phyloP scores from a whole-genome alignment of 2,888 invertebrate species.

The Micropterix aruncella region DNA sequence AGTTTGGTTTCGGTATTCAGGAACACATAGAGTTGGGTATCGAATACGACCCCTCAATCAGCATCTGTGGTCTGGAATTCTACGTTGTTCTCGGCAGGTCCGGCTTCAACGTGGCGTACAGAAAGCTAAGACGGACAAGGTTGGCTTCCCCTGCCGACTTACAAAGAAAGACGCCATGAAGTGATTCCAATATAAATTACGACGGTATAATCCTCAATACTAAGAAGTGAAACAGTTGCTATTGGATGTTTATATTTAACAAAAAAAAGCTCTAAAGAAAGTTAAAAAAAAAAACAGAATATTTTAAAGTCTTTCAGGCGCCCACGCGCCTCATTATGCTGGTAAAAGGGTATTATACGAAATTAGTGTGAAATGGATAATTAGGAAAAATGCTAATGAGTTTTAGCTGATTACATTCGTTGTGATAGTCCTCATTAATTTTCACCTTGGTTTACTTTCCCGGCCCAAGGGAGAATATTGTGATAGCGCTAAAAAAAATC shows the following conservation, averaged over 20 bases:
- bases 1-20: constrained; percentile 99
- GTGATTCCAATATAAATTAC: constrained; percentile 99
- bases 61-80: constrained; percentile 99
- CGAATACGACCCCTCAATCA: constrained; percentile 94
- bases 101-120: constrained; percentile 94
- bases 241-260: not conserved
- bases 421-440: too few relatives aligned
- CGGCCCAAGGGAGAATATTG: too few relatives aligned
- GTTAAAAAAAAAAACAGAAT: too few relatives aligned
- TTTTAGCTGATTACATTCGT: too few relatives aligned
- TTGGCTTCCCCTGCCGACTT: constrained; percentile 88
- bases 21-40: constrained; percentile 99
- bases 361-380: too few relatives aligned
- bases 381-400: too few relatives aligned
- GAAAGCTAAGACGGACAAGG: constrained; percentile 83
- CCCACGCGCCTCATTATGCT: too few relatives aligned
- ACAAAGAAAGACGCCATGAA: constrained; percentile 99
- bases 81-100: constrained; percentile 97
- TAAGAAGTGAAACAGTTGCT: constrained; percentile 39
- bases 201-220: constrained; percentile 95
- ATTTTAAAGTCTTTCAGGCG: too few relatives aligned
- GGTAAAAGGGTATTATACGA: too few relatives aligned
- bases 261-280: not conserved
- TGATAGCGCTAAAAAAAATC: too few relatives aligned
- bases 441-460: too few relatives aligned